Percentiles rank a stretch among this genome's conserved stretches.
phyloP scores from a whole-genome alignment of 2,113 vertebrate genomes.

The Cercopithecus mona region DNA sequence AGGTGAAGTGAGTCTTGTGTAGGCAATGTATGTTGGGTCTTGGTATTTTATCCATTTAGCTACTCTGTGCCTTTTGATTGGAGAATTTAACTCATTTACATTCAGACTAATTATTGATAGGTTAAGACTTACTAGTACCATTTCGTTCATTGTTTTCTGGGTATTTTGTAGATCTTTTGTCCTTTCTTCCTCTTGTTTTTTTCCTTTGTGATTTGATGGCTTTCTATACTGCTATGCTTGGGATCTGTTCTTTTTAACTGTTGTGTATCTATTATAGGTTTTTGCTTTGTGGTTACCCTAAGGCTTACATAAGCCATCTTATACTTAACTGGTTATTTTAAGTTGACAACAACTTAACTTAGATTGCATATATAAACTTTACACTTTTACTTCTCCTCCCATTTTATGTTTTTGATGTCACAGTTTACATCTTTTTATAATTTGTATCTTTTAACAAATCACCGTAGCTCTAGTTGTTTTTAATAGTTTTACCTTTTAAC shows the following conservation, averaged over 20 bases:
- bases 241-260: not conserved
- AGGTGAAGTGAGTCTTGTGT: not conserved
- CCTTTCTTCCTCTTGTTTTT: not conserved
- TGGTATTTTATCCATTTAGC: not conserved
- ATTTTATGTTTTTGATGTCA: not conserved
- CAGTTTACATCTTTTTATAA: not conserved
- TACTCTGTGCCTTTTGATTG: not conserved
- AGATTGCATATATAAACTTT: not conserved
- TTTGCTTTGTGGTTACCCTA: not conserved
- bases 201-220: not conserved
- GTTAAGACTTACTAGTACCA: not conserved
- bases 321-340: not conserved
- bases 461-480: not conserved
- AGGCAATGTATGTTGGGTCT: not conserved
- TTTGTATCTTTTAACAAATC: not conserved
- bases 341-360: not conserved
- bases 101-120: not conserved
- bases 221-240: not conserved
- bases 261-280: not conserved
- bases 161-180: not conserved
- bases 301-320: not conserved
- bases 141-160: not conserved
- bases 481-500: not conserved
- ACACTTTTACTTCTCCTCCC: not conserved
- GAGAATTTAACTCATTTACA: not conserved